Evolutionary conservation across 2,113 vertebrate genomes (phyloP).

Genomic region (Brachyhypopomus gauderio): DNA sequence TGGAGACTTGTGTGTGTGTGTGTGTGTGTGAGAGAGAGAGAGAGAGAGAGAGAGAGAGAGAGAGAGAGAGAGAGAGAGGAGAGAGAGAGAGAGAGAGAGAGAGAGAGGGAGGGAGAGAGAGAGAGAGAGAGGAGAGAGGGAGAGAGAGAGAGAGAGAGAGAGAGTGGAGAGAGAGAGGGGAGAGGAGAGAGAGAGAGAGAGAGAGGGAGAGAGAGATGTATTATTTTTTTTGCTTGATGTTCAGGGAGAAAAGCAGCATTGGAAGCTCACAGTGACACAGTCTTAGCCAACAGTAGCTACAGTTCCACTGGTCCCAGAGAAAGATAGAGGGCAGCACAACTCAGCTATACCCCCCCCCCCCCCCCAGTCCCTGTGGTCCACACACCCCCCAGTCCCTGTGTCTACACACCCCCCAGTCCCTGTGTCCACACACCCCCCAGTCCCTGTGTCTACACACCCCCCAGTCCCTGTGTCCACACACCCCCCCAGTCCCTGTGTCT

Average conservation of each 20-base stretch:
- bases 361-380: too few relatives aligned
- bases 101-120: background rate
- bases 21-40: constrained; percentile 28
- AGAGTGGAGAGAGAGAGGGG: too few relatives aligned
- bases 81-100: constrained; percentile 1
- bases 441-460: too few relatives aligned
- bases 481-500: too few relatives aligned
- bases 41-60: too few relatives aligned
- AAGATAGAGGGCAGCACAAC: constrained; percentile 57
- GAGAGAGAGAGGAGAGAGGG: too few relatives aligned
- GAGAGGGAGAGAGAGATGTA: too few relatives aligned
- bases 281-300: constrained; percentile 66
- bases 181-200: too few relatives aligned
- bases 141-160: background rate
- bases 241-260: constrained; percentile 69
- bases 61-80: background rate
- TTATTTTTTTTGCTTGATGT: constrained; percentile 38
- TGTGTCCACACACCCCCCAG: too few relatives aligned
- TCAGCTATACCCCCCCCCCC: constrained; percentile 56
- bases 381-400: too few relatives aligned
- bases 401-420: too few relatives aligned
- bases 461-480: too few relatives aligned
- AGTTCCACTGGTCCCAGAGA: constrained; percentile 67
- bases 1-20: constrained; percentile 18
- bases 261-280: constrained; percentile 12